A percentile compares a stretch with the other conserved stretches of the same genome.
These are phyloP conservation scores for Torymus texanus DNA, from an alignment of 2,888 invertebrate genomes.

Conservation along the genomic window DNA sequence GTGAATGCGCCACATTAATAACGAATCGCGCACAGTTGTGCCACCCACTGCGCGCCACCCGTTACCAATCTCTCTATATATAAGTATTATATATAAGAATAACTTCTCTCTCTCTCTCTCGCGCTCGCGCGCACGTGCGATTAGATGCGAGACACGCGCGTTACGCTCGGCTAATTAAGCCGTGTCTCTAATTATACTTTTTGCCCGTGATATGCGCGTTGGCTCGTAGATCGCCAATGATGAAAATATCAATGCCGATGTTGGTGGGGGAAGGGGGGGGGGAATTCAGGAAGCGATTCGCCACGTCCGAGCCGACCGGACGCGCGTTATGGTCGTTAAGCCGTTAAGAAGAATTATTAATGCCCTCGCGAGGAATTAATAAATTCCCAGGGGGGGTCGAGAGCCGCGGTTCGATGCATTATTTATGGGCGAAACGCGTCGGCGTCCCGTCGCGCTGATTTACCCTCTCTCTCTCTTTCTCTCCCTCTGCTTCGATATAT, in stretches of 20 bases:
- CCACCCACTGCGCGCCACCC: slow-evolving; percentile 48
- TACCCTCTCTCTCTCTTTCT: not conserved
- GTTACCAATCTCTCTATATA: slow-evolving; percentile 31
- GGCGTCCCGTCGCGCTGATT: slow-evolving; percentile 35
- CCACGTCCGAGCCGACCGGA: not conserved
- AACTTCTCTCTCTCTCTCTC: not conserved
- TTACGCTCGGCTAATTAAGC: slow-evolving; percentile 31
- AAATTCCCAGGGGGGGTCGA: slow-evolving; percentile 29
- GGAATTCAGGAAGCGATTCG: slow-evolving; percentile 41
- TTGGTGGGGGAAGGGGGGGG: too few relatives aligned
- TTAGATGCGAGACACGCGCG: not conserved
- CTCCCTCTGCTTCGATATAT: slow-evolving; percentile 12
- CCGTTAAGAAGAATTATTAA: slow-evolving; percentile 45
- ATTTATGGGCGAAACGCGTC: slow-evolving; percentile 45
- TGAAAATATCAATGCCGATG: slow-evolving; percentile 39
- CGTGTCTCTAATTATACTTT: slow-evolving; percentile 29
- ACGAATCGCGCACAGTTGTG: slow-evolving; percentile 7
- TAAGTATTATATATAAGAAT: slow-evolving; percentile 37
- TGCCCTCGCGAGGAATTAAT: slow-evolving; percentile 49
- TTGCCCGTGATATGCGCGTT: not conserved
- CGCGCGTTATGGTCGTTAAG: slow-evolving; percentile 20
- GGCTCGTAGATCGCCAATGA: slow-evolving; percentile 2
- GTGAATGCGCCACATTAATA: slow-evolving; percentile 36
- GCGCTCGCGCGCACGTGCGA: not conserved
- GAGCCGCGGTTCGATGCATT: slow-evolving; percentile 37